Conservation (phyloP, 2,888 invertebrate genomes). For the Adela reaumurella region DNA sequence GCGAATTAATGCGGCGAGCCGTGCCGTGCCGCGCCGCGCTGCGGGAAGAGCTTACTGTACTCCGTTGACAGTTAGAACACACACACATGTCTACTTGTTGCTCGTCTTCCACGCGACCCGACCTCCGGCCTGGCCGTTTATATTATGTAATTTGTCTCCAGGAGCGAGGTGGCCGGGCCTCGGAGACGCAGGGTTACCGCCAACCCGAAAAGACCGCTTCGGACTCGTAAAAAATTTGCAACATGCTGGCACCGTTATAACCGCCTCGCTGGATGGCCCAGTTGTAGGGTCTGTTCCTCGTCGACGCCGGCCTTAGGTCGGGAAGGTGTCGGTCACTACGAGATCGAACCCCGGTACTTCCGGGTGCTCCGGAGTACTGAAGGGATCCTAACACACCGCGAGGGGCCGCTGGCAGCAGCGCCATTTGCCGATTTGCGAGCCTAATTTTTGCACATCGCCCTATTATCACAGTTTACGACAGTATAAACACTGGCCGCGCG, state of each 20-base stretch:
- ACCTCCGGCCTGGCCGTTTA: conserved; percentile 14
- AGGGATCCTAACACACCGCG: conserved; percentile 4
- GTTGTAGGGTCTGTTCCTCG: conserved; percentile 38
- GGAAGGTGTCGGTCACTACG: neutral
- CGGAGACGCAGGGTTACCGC: conserved; percentile 27
- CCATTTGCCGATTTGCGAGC: conserved; percentile 36
- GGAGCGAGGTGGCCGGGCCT: conserved; percentile 49
- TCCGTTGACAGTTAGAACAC: conserved; percentile 53
- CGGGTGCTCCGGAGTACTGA: conserved; percentile 6
- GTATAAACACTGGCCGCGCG: conserved; percentile 30
- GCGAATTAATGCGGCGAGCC: conserved; percentile 56
- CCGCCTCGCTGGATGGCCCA: conserved; percentile 57
- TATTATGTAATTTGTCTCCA: conserved; percentile 57
- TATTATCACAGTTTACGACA: conserved; percentile 16
- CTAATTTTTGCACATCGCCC: conserved; percentile 1
- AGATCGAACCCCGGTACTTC: conserved; percentile 8
- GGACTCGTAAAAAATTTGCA: conserved; percentile 46
- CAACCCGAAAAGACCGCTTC: conserved; percentile 28
- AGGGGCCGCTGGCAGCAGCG: conserved; percentile 18
- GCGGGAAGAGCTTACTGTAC: conserved; percentile 47
- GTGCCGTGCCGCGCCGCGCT: conserved; percentile 10
- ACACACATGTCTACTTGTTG: conserved; percentile 58
- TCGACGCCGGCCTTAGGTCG: neutral
- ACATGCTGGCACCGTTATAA: conserved; percentile 59
- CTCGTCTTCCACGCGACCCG: conserved; percentile 44